These are phyloP conservation scores for Aegotheles bennettii DNA, from an alignment of 2,113 vertebrate genomes.

Conservation along the genomic window DNA sequence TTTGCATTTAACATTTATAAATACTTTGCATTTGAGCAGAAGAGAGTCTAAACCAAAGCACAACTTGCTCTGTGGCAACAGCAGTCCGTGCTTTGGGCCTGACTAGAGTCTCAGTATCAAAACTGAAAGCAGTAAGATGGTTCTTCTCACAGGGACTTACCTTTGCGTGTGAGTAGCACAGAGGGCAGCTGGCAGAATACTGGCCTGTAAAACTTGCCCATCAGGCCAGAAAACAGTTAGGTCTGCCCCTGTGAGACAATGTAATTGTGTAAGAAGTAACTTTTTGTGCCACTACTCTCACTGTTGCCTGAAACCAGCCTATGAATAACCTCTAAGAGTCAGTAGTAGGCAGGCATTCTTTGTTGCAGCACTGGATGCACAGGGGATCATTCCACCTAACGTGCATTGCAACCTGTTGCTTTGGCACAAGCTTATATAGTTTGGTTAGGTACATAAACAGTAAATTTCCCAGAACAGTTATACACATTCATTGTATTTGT, in stretches of 20 bases:
- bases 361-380: no score
- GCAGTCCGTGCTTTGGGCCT: background rate
- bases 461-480: no score
- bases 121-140: background rate
- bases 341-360: no score
- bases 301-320: no score
- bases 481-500: no score
- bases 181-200: background rate
- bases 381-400: no score
- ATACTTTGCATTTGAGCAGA: background rate
- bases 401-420: no score
- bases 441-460: no score
- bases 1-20: background rate
- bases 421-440: no score
- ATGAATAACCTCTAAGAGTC: no score
- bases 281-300: background rate
- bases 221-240: background rate
- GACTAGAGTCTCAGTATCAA: background rate
- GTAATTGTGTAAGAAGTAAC: background rate
- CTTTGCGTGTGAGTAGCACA: background rate
- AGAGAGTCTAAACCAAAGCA: background rate
- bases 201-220: background rate
- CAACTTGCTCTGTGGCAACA: background rate
- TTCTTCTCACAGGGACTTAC: background rate
- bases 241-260: background rate